These are phyloP conservation scores for Odobenus rosmarus DNA, from an alignment of 2,113 vertebrate species.

Conservation along the genomic window DNA sequence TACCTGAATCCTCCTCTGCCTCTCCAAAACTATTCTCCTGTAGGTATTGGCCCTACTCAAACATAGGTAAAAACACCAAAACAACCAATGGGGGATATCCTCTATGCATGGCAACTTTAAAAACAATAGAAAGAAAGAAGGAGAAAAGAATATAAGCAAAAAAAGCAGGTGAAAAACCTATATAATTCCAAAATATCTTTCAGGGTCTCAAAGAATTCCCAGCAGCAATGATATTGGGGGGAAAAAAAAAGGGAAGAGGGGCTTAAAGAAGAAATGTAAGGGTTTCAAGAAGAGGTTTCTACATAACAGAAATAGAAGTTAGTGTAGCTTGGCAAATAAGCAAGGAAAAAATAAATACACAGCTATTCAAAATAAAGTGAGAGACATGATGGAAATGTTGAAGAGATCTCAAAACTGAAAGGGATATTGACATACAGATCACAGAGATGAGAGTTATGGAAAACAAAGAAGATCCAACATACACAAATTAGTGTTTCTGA, in stretches of 20 bases:
- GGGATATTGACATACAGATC: background rate
- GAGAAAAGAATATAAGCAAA: background rate
- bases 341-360: background rate
- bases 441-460: background rate
- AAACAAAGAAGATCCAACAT: background rate
- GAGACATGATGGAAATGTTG: background rate
- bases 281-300: background rate
- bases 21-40: background rate
- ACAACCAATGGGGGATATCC: background rate
- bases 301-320: background rate
- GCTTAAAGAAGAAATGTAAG: background rate
- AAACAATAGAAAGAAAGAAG: background rate
- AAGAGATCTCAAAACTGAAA: background rate
- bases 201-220: background rate
- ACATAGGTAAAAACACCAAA: background rate
- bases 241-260: background rate
- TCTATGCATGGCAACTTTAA: background rate
- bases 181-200: background rate
- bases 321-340: background rate
- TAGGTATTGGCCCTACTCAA: background rate
- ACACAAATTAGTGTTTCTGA: background rate
- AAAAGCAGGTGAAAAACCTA: background rate
- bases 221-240: background rate
- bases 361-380: background rate
- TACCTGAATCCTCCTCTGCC: background rate